These are phyloP conservation scores for Nasonia vitripennis DNA, from an alignment of 1,140 invertebrate species.

Conservation along the genomic window DNA sequence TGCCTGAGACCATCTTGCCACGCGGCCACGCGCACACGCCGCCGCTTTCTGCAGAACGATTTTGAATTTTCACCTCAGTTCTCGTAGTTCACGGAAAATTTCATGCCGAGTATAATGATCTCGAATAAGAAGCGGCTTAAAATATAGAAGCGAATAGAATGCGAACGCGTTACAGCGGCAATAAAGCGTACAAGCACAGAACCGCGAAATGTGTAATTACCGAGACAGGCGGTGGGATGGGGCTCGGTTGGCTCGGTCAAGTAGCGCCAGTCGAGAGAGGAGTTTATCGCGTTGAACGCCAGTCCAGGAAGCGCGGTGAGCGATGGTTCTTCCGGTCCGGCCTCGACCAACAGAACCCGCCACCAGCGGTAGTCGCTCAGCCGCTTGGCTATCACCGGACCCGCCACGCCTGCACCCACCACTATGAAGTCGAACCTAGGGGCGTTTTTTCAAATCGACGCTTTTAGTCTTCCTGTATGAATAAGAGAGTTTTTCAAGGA, in stretches of 20 bases:
- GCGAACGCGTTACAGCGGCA: neutral
- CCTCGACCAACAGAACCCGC: conserved; percentile 80
- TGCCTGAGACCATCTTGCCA: conserved; percentile 83
- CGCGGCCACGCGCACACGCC: conserved; percentile 83
- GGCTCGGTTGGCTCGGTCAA: conserved; percentile 77
- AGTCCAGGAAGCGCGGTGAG: conserved; percentile 81
- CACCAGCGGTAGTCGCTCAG: conserved; percentile 68
- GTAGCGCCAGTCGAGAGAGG: conserved; percentile 79
- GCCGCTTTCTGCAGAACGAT: conserved; percentile 71
- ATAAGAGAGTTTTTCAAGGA: too few species aligned
- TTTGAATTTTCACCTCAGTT: neutral
- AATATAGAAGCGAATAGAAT: too few species aligned
- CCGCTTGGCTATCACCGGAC: conserved; percentile 80
- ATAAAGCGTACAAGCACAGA: neutral
- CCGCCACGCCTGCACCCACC: conserved; percentile 79
- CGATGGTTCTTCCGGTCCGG: conserved; percentile 84
- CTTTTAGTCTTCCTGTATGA: neutral
- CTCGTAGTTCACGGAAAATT: too few species aligned
- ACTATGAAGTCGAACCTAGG: conserved; percentile 76
- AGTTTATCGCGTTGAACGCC: conserved; percentile 77
- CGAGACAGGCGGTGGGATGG: conserved; percentile 70
- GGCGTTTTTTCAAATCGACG: conserved; percentile 2
- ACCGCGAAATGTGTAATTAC: conserved; percentile 54
- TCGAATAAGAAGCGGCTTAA: too few species aligned
- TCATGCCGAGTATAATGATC: too few species aligned